Evolutionary conservation across 2,888 invertebrate species (phyloP).

Genomic region (Dasypolia templi): DNA sequence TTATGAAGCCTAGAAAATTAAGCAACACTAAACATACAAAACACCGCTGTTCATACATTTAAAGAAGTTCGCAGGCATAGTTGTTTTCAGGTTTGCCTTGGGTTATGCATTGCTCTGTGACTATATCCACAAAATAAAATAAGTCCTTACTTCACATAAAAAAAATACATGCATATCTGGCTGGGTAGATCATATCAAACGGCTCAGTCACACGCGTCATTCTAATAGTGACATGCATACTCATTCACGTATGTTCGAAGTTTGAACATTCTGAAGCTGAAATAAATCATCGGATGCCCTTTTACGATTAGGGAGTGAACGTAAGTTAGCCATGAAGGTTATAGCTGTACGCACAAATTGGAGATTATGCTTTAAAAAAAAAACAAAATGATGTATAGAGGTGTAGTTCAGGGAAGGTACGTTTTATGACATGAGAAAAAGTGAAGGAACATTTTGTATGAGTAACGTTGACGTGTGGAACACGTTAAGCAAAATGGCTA

Average conservation of each 20-base stretch:
- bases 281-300: conserved; percentile 70
- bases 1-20: neutral
- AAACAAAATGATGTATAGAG: conserved; percentile 59
- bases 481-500: conserved; percentile 21
- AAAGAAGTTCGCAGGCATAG: neutral
- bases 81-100: neutral
- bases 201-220: neutral
- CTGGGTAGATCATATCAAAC: conserved; percentile 14
- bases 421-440: conserved; percentile 63
- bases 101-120: neutral
- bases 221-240: conserved; percentile 20
- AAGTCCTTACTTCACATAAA: neutral
- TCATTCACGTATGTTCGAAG: neutral
- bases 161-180: neutral
- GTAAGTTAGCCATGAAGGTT: conserved; percentile 57
- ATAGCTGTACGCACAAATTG: conserved; percentile 55
- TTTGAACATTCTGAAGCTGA: conserved; percentile 28
- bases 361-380: conserved; percentile 59
- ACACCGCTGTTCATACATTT: neutral
- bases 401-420: conserved; percentile 58
- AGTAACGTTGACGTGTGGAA: conserved; percentile 47
- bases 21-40: neutral
- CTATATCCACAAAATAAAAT: neutral
- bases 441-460: conserved; percentile 36
- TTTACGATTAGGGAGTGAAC: conserved; percentile 72